Base-by-base conservation (phyloP, 2,888 invertebrate species). In the Eretmocerus hayati region DNA sequence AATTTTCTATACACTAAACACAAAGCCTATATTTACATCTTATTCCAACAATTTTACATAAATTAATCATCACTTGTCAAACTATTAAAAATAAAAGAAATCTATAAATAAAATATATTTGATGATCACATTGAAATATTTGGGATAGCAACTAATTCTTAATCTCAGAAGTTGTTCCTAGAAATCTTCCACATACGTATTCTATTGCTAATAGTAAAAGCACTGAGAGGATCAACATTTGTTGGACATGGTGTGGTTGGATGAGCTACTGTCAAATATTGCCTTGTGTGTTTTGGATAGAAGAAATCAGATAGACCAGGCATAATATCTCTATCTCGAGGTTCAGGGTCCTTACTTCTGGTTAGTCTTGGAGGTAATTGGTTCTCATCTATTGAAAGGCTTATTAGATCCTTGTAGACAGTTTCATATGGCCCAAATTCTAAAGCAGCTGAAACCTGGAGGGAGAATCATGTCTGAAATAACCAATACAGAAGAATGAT, bases 331-430 rank as follows among this genome's bases (percentile, higher is more conserved):
- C 54, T 62, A 44, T 62, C 58, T 31, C 66, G 52, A 23, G 66
- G 67, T 33, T 64, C 62, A 13, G 69, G 69, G 59, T 66, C 67
- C 42, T 64, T 68, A 40, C 61, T 68, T 3, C 69, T 59, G 4
- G 53, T 63, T 21, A 69, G 5, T 55, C 59, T 57, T 18, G 45
- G 37, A n/a, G 66, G 63, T 3, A 67, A 51, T 50, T 63, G 60
- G 39, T 62, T 58, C 16, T 69, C 66, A 42, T 66, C 62, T 23
- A 68, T 42, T 9, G 59, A 61, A 11, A 70, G 50, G 42, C 66
- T 59, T 5, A 70, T 58, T 11, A 70, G 58, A 48, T 68, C 60
- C 48, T 61, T 65, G 26, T 61, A 70, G 40, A 69, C 57, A n/a
- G 55, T 51, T 50, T 69, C 64, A 22, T 62, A 62, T 0, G 62